phyloP scores from a whole-genome alignment of 2,113 vertebrate species.

The Macaca nemestrina region DNA sequence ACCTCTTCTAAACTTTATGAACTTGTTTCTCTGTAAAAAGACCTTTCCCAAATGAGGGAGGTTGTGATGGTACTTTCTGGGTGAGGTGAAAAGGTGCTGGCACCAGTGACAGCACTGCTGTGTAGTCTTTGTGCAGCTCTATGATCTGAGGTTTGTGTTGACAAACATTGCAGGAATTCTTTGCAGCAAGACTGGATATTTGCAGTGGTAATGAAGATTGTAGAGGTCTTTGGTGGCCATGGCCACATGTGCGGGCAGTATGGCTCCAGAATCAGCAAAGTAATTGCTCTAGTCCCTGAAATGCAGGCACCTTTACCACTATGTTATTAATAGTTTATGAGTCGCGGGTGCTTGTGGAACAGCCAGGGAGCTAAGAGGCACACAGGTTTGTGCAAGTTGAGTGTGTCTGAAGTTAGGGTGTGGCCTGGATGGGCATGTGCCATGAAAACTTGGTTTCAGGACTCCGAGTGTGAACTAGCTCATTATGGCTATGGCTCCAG shows the following conservation, averaged over 20 bases:
- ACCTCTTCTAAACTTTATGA: neutral
- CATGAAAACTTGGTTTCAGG: neutral
- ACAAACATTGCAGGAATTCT: neutral
- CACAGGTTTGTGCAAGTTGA: neutral
- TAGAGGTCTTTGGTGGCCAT: neutral
- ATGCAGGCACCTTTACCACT: neutral
- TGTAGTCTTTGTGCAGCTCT: neutral
- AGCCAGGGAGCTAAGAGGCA: neutral
- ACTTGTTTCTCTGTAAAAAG: neutral
- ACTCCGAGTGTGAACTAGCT: neutral
- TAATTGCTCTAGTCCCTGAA: neutral
- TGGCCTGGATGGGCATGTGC: neutral
- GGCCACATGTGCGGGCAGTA: accelerated
- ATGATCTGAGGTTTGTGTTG: neutral
- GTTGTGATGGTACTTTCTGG: accelerated
- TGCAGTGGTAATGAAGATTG: neutral
- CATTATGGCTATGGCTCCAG: neutral
- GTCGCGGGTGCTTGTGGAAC: neutral
- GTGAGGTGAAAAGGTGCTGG: neutral
- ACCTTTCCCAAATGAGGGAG: neutral
- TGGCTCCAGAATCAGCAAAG: neutral
- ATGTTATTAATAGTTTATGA: neutral
- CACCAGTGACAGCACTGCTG: neutral
- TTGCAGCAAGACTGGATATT: neutral
- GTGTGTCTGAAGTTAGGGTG: neutral